phyloP scores from a whole-genome alignment of 2,888 invertebrate species.

The Octodonta nipae region DNA sequence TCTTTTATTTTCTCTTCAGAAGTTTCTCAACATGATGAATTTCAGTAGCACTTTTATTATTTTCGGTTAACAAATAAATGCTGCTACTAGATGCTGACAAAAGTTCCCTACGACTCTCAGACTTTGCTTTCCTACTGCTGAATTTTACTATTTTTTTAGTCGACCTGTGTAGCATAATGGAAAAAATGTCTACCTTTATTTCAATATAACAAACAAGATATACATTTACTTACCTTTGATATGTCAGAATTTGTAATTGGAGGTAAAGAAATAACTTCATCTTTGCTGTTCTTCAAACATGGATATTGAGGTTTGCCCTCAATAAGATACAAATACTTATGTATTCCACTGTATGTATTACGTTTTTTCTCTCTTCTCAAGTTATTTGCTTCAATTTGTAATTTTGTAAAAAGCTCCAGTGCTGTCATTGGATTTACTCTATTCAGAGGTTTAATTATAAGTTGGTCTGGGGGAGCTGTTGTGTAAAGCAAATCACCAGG shows the following conservation, averaged over 20 bases:
- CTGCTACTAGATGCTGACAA: no score
- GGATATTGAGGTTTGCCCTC: slow-evolving; percentile 63
- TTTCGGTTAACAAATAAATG: no score
- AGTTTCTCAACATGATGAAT: no score
- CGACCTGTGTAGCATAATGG: not conserved
- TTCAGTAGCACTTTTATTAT: no score
- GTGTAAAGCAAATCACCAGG: slow-evolving; percentile 51
- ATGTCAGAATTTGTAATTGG: slow-evolving; percentile 74
- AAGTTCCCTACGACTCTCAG: no score
- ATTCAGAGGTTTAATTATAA: slow-evolving; percentile 55
- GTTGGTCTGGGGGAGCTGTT: slow-evolving; percentile 48
- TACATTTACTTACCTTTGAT: slow-evolving; percentile 67
- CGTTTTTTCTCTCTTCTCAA: slow-evolving; percentile 73
- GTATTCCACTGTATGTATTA: slow-evolving; percentile 67
- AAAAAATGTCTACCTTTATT: no score
- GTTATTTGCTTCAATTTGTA: slow-evolving; percentile 64
- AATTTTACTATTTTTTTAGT: no score
- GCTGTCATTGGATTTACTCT: slow-evolving; percentile 48
- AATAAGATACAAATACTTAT: slow-evolving; percentile 68
- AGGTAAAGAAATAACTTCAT: slow-evolving; percentile 67
- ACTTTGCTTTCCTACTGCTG: no score
- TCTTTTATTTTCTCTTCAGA: no score
- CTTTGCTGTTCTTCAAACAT: slow-evolving; percentile 50
- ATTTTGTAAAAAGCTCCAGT: slow-evolving; percentile 50
- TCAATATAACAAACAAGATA: no score